These are phyloP conservation scores for Danaus plexippus DNA, from an alignment of 1,140 invertebrate genomes.

Conservation along the genomic window DNA sequence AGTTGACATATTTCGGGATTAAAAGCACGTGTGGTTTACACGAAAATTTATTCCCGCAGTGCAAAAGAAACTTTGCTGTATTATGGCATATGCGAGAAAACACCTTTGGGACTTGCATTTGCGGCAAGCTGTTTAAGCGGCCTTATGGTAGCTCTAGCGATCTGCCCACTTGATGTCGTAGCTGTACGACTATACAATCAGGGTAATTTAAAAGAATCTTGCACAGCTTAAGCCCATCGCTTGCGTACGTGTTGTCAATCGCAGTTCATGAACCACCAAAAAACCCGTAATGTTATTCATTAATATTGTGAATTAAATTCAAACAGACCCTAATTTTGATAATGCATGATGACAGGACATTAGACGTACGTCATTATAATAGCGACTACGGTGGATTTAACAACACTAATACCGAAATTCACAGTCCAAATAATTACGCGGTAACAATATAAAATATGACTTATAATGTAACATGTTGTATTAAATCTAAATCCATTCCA, in stretches of 20 bases:
- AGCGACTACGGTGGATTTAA: no score
- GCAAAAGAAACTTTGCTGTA: constrained; percentile 74
- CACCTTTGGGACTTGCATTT: constrained; percentile 76
- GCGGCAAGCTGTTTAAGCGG: constrained; percentile 83
- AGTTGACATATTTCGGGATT: no score
- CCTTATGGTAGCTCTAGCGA: constrained; percentile 78
- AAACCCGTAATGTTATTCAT: no score
- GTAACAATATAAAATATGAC: background rate
- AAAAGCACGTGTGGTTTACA: background rate
- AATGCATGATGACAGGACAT: no score
- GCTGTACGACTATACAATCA: constrained; percentile 90
- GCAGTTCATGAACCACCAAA: no score
- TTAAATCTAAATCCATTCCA: constrained; percentile 29
- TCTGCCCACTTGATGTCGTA: constrained; percentile 90
- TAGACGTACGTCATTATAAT: no score
- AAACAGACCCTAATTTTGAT: no score
- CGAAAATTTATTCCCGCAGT: constrained; percentile 36
- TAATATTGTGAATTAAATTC: no score
- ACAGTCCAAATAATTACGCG: no score
- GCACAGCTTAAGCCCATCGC: background rate
- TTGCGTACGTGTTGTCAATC: no score
- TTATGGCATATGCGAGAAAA: constrained; percentile 71
- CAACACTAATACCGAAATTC: no score
- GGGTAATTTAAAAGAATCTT: constrained; percentile 69
- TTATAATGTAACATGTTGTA: background rate